phyloP scores from a whole-genome alignment of 2,113 vertebrate genomes.

The Origma solitaria region DNA sequence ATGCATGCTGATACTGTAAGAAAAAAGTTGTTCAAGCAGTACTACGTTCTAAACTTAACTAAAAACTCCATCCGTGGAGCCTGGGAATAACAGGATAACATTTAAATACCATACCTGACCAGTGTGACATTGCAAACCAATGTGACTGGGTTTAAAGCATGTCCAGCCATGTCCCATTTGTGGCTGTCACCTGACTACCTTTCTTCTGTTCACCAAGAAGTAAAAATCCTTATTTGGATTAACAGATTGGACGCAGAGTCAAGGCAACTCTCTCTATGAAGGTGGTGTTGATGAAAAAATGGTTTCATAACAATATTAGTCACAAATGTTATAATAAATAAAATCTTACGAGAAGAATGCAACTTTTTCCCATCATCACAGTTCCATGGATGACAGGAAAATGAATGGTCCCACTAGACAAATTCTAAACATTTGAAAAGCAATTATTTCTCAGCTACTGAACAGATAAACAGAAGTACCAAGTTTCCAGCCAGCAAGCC shows the following conservation, averaged over 20 bases:
- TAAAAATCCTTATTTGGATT: not conserved
- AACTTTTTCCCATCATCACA: not conserved
- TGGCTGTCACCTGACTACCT: not conserved
- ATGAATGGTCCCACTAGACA: not conserved
- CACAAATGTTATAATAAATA: not conserved
- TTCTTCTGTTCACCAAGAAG: not conserved
- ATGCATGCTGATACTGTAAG: not conserved
- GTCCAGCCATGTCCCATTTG: accelerated
- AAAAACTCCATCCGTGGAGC: not conserved
- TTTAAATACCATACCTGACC: not conserved
- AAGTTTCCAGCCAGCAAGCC: not conserved
- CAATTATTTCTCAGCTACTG: not conserved
- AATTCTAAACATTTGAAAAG: not conserved
- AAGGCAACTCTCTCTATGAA: not conserved
- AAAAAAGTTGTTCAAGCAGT: not conserved
- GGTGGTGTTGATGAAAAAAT: accelerated
- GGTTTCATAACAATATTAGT: not conserved
- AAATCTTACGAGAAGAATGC: not conserved
- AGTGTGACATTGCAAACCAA: not conserved
- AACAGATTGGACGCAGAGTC: not conserved
- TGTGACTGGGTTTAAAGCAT: accelerated
- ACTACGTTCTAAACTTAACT: not conserved
- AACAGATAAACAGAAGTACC: slow-evolving; percentile 21
- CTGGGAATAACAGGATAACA: not conserved
- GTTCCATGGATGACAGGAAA: not conserved